phyloP scores from a whole-genome alignment of 2,797 vertebrate species.

The Sciaenops ocellatus region DNA sequence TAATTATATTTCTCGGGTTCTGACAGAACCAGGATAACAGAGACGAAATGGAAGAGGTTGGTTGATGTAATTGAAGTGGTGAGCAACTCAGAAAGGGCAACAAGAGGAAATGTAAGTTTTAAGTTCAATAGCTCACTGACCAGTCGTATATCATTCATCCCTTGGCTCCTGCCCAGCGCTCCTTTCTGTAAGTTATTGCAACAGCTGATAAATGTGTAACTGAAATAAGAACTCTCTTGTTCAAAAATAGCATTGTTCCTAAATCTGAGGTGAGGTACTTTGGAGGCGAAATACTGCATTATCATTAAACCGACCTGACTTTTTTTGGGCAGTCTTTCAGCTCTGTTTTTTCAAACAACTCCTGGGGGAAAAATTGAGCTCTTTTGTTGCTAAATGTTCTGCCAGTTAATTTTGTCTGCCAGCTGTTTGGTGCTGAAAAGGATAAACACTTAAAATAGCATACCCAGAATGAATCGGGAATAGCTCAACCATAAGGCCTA shows the following conservation, averaged over 20 bases:
- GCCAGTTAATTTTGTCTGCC: background rate
- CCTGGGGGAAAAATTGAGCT: no score
- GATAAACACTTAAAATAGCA: no score
- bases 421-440: background rate
- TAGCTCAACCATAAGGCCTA: no score
- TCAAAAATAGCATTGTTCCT: background rate
- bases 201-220: background rate
- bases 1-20: background rate
- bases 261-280: background rate
- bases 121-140: background rate
- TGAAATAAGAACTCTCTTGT: background rate
- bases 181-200: background rate
- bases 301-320: no score
- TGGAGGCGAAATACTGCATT: no score
- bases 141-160: background rate
- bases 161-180: background rate
- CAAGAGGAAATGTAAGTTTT: background rate
- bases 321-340: no score
- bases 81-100: constrained; percentile 3
- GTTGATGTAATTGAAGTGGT: background rate
- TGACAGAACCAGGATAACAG: constrained; percentile 24
- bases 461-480: no score
- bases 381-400: no score
- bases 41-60: constrained; percentile 20
- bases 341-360: no score